Base-by-base conservation (phyloP, 2,888 invertebrate genomes). In the Agrenia bidenticulata region DNA sequence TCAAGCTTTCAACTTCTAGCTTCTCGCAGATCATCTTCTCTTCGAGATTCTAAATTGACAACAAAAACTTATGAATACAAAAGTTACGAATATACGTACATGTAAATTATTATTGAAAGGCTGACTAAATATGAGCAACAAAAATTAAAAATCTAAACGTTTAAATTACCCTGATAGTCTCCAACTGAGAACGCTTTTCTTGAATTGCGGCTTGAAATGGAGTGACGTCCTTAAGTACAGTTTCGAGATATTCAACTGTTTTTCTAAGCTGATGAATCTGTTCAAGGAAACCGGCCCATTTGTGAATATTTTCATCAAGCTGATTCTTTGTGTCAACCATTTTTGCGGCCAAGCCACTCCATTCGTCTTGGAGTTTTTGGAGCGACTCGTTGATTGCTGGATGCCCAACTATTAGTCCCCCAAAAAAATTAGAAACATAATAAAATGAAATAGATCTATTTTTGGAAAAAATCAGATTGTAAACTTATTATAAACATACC, bases 251-350 rank as follows among this genome's bases (percentile, higher is more conserved):
- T 60, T 86, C 87, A 26, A 92, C 88, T 37, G 89, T 89, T 79
- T 92, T 92, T 74, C 89, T 88, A 21, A 94, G 85, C 55, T 89
- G 86, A 78, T 92, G 90, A 66, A 93, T 90, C 79, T 94, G 92
- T 79, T 94, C 92, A 57, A 93, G 81, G 78, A 94, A 88, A 54
- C 91, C 92, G 64, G 93, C 88, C 94, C 94, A 94, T 81, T 91
- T 90, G 26, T 91, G 90, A 17, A 95, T 89, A 0, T 91, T 90
- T 77, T 93, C 93, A 78, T 94, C 94, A 15, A 94, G 81, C 75
- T 89, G 85, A 1, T 89, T 86, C 80, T 95, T 94, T 0, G 92
- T 91, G 80, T 95, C 94, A 53, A 92, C 87, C 87, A 96, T 93
- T 79, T 89, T 89, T 0, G 93, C 86, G 1, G 92, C 88, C 56